Evolutionary conservation across 2,797 vertebrate genomes (phyloP).

Genomic region (Fistularia commersonii): DNA sequence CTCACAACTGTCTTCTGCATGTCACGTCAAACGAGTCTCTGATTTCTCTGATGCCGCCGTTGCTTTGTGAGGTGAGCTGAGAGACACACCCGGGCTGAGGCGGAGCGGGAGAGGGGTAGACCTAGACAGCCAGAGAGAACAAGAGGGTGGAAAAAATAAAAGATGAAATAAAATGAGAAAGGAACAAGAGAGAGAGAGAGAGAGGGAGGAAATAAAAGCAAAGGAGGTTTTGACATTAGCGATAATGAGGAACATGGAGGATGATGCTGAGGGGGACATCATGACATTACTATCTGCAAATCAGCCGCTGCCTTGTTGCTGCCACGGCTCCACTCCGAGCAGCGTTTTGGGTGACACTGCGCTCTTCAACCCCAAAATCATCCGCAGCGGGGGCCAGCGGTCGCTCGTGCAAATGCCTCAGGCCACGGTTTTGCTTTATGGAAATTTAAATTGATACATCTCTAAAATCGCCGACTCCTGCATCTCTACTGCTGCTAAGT

Average conservation of each 20-base stretch:
- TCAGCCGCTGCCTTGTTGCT: conserved; percentile 54
- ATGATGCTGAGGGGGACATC: conserved; percentile 66
- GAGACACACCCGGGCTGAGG: conserved; percentile 65
- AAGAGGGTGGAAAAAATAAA: conserved; percentile 26
- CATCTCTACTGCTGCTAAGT: no score
- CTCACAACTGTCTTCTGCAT: conserved; percentile 71
- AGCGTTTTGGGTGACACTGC: conserved; percentile 36
- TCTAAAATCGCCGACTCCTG: no score
- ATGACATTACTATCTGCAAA: conserved; percentile 72
- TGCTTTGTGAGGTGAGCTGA: conserved; percentile 71
- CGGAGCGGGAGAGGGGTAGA: conserved; percentile 15
- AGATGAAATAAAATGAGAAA: conserved; percentile 16
- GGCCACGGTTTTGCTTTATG: conserved; percentile 6
- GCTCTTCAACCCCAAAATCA: conserved; percentile 38
- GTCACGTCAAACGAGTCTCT: conserved; percentile 74
- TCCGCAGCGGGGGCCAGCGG: conserved; percentile 15
- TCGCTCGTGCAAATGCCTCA: conserved; percentile 5
- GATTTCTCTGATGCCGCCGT: conserved; percentile 60
- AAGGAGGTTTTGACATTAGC: conserved; percentile 71
- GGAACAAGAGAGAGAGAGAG: conserved; percentile 33
- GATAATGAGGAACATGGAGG: conserved; percentile 74
- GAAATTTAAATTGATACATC: no score
- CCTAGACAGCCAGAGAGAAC: conserved; percentile 24
- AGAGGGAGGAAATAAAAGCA: conserved; percentile 55
- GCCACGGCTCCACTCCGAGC: conserved; percentile 44